Base-by-base conservation (phyloP, 1,140 invertebrate genomes). In the Piezodorus guildinii region DNA sequence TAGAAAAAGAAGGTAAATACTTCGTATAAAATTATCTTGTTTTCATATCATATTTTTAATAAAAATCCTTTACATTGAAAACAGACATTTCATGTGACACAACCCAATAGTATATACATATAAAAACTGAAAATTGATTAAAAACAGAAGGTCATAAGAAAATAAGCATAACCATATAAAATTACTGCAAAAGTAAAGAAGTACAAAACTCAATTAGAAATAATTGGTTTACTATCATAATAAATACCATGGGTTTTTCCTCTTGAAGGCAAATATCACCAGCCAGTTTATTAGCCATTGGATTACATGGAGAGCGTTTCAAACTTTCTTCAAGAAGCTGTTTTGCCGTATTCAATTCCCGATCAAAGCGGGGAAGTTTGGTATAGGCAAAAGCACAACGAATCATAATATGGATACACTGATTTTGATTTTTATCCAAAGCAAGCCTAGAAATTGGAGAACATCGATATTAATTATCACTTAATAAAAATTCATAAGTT, bases 191-290 rank as follows among this genome's bases (percentile, higher is more conserved):
- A n/a, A n/a, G n/a, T n/a, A n/a, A n/a, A n/a, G n/a, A n/a, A n/a
- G n/a, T n/a, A n/a, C n/a, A n/a, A n/a, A n/a, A n/a, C n/a, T n/a
- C n/a, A n/a, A n/a, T n/a, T n/a, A n/a, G n/a, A 30, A 30, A 30
- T 30, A 30, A 39, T 10, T 6, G 9, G 12, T 39, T 39, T 49
- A 19, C 46, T 49, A 10, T 49, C 46, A 46, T 5, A 49, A 56
- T 56, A 56, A 56, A 27, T 56, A 56, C 52, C 23, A 56, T 23
- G 25, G 52, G 52, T 23, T 56, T 56, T 27, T 56, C 23, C 15
- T 25, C 52, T 15, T 56, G 17, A 1, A 25, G 6, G 27, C 17
- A 56, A 27, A 56, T 15, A 25, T 56, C 52, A 3, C 52, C 52
- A 10, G 23, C 21, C 4, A 56, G 23, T 56, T 56, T 56, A 25